Evolutionary conservation across 1,140 invertebrate genomes (phyloP).

Genomic region (Drosophila athabasca): DNA sequence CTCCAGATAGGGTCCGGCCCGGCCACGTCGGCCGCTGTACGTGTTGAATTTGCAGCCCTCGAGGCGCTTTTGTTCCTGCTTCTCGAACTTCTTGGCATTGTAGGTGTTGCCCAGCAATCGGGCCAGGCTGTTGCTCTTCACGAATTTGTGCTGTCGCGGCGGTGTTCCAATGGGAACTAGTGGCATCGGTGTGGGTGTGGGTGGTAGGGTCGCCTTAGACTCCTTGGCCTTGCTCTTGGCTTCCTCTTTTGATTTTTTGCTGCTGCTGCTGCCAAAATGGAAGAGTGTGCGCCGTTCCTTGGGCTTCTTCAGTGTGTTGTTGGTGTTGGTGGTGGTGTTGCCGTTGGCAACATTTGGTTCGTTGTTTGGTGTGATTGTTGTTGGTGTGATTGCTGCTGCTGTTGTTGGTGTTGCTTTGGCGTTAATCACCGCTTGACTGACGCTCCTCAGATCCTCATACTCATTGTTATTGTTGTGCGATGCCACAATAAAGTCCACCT

Average conservation of each 20-base stretch:
- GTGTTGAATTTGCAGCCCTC: conserved; percentile 73
- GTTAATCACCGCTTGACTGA: conserved; percentile 52
- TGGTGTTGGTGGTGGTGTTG: conserved; percentile 35
- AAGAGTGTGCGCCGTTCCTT: conserved; percentile 73
- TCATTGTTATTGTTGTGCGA: conserved; percentile 70
- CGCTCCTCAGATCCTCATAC: conserved; percentile 58
- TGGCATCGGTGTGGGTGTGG: conserved; percentile 37
- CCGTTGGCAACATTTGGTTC: conserved; percentile 57
- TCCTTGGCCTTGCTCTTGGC: not conserved
- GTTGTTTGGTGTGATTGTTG: conserved; percentile 70
- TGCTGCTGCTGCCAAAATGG: conserved; percentile 62
- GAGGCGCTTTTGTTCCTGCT: conserved; percentile 68
- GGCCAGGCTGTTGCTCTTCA: conserved; percentile 76
- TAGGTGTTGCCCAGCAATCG: conserved; percentile 80
- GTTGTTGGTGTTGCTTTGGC: conserved; percentile 49
- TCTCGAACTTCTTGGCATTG: conserved; percentile 81
- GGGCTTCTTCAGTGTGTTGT: conserved; percentile 59
- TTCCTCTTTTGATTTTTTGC: conserved; percentile 39
- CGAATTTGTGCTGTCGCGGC: conserved; percentile 76
- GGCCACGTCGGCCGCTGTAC: conserved; percentile 65
- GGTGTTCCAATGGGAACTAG: conserved; percentile 70
- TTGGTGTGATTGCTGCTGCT: conserved; percentile 23
- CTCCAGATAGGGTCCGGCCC: conserved; percentile 71
- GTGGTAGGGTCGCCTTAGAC: conserved; percentile 3
- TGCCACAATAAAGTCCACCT: conserved; percentile 63